phyloP scores from a whole-genome alignment of 1,140 invertebrate genomes.

The Ostrea denselamellosa region DNA sequence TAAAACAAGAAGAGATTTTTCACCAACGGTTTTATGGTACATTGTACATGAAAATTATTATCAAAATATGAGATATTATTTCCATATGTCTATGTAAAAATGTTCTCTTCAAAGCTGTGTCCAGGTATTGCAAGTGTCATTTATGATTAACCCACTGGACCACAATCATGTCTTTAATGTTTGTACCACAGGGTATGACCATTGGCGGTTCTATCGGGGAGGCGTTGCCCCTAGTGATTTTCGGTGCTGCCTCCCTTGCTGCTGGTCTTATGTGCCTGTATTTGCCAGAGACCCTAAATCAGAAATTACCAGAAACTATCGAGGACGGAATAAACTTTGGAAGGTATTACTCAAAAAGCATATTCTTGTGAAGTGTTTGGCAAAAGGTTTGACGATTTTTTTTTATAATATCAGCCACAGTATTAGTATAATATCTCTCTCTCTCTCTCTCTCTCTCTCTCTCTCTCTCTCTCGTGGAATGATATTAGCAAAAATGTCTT shows the following conservation, averaged over 20 bases:
- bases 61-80: too few species aligned
- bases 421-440: background rate
- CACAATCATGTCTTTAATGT: background rate
- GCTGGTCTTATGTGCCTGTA: slow-evolving; percentile 58
- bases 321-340: slow-evolving; percentile 59
- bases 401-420: too few species aligned
- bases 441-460: slow-evolving; percentile 10
- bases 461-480: background rate
- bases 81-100: too few species aligned
- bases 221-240: slow-evolving; percentile 56
- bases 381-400: too few species aligned
- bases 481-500: background rate
- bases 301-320: slow-evolving; percentile 63
- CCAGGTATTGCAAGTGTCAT: too few species aligned
- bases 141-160: too few species aligned
- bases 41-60: too few species aligned
- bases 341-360: slow-evolving; percentile 40
- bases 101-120: too few species aligned
- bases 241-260: slow-evolving; percentile 51
- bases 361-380: too few species aligned
- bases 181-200: background rate
- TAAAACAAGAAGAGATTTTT: too few species aligned
- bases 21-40: too few species aligned
- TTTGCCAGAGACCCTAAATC: slow-evolving; percentile 63
- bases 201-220: slow-evolving; percentile 44